phyloP scores from a whole-genome alignment of 2,888 invertebrate genomes.

The Ommatoiulus sabulosus region DNA sequence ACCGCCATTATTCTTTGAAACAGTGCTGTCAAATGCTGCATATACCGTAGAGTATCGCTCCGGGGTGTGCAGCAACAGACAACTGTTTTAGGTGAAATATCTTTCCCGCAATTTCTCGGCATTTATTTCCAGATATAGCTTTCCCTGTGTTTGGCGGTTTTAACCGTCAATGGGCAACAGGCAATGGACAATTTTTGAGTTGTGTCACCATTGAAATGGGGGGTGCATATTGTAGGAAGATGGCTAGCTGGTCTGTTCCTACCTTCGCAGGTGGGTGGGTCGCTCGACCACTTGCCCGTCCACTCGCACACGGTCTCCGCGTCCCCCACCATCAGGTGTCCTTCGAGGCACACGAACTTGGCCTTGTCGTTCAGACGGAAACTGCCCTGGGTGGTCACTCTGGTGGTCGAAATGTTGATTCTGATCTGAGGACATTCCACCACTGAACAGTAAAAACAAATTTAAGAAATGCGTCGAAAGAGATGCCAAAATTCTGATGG shows the following conservation, averaged over 20 bases:
- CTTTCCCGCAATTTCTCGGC: too few species aligned
- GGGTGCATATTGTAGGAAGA: too few species aligned
- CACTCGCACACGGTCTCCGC: constrained; percentile 84
- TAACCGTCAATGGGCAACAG: too few species aligned
- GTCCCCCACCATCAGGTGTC: constrained; percentile 82
- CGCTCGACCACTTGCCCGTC: constrained; percentile 73
- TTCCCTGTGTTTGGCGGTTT: too few species aligned
- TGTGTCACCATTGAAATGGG: too few species aligned
- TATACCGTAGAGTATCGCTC: too few species aligned
- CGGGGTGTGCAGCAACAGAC: too few species aligned
- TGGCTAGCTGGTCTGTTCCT: neutral
- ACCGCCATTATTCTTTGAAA: too few species aligned
- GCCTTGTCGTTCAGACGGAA: constrained; percentile 81
- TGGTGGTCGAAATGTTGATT: constrained; percentile 63
- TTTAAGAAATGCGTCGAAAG: neutral
- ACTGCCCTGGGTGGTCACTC: constrained; percentile 81
- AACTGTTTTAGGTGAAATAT: too few species aligned
- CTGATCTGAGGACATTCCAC: constrained; percentile 68
- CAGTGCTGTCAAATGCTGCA: too few species aligned
- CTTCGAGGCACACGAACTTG: constrained; percentile 82
- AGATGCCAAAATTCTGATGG: neutral
- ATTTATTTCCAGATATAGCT: too few species aligned
- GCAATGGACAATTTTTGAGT: too few species aligned
- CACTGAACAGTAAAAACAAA: constrained; percentile 64
- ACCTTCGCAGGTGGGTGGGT: constrained; percentile 65